A percentile compares a stretch with the other conserved stretches of the same genome.
Evolutionary conservation across 2,888 invertebrate genomes (phyloP).

Genomic region (Cerceris rybyensis): DNA sequence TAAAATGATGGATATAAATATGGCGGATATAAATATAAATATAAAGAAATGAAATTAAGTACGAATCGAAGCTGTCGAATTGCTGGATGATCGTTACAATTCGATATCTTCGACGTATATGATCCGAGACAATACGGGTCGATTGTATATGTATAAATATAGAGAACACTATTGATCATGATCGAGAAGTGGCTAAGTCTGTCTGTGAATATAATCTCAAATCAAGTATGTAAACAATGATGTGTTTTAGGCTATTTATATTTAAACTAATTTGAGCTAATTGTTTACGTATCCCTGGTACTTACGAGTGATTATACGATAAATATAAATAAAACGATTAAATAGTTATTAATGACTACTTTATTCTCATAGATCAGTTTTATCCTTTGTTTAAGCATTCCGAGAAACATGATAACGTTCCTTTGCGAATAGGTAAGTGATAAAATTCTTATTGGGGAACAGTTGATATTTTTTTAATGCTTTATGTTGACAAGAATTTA

Average conservation of each 20-base stretch:
- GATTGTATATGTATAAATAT: slow-evolving; percentile 64
- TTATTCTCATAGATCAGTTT: neutral
- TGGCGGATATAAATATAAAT: slow-evolving; percentile 18
- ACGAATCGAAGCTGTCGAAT: slow-evolving; percentile 52
- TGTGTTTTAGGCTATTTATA: slow-evolving; percentile 71
- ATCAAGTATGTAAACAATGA: slow-evolving; percentile 50
- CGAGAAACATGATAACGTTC: neutral
- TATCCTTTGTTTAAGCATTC: neutral
- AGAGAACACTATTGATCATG: slow-evolving; percentile 36
- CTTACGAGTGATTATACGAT: slow-evolving; percentile 67
- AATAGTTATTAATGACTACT: slow-evolving; percentile 55
- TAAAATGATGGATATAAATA: slow-evolving; percentile 24
- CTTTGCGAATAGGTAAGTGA: neutral
- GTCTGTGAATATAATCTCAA: slow-evolving; percentile 65
- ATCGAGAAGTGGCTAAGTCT: slow-evolving; percentile 50
- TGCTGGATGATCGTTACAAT: slow-evolving; percentile 34
- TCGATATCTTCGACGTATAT: slow-evolving; percentile 52
- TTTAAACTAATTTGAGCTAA: slow-evolving; percentile 66
- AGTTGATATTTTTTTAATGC: too few relatives aligned
- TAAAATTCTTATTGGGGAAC: too few relatives aligned
- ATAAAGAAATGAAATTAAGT: slow-evolving; percentile 34
- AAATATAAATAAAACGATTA: slow-evolving; percentile 69
- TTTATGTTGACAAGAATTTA: too few relatives aligned
- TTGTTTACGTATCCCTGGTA: slow-evolving; percentile 67
- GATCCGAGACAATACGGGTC: slow-evolving; percentile 63